Conservation (phyloP, 2,113 vertebrate species). For the Microcebus lehilahytsara region DNA sequence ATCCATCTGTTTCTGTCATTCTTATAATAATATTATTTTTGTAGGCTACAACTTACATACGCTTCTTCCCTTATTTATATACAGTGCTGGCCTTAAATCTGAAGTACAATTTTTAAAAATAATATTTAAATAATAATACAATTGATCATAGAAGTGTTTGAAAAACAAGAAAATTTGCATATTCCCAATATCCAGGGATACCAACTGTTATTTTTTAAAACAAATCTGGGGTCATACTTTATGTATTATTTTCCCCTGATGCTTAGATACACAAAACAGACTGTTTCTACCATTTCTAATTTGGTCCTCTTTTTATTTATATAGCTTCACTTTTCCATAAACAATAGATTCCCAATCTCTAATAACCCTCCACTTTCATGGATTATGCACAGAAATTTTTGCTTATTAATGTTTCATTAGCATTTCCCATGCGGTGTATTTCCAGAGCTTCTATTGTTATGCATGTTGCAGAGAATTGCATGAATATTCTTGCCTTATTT, state of each 20-base stretch:
- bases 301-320: slow-evolving; percentile 38
- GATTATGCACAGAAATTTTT: slow-evolving; percentile 62
- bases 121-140: slow-evolving; percentile 24
- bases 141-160: background rate
- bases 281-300: slow-evolving; percentile 24
- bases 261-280: slow-evolving; percentile 23
- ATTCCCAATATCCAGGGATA: slow-evolving; percentile 31
- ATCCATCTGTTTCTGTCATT: slow-evolving; percentile 44
- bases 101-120: slow-evolving; percentile 4
- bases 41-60: slow-evolving; percentile 36
- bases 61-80: slow-evolving; percentile 31
- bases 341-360: slow-evolving; percentile 38
- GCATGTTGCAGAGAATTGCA: slow-evolving; percentile 51
- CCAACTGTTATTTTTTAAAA: slow-evolving; percentile 10
- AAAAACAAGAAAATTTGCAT: slow-evolving; percentile 42
- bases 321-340: slow-evolving; percentile 42
- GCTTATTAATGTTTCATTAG: slow-evolving; percentile 77
- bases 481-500: slow-evolving; percentile 75
- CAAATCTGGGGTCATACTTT: background rate
- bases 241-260: background rate
- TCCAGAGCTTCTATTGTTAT: slow-evolving; percentile 74
- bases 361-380: slow-evolving; percentile 31
- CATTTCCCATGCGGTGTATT: slow-evolving; percentile 54
- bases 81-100: background rate
- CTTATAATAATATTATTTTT: slow-evolving; percentile 62